These are phyloP conservation scores for Hemicordylus capensis DNA, from an alignment of 2,113 vertebrate species.

Conservation along the genomic window DNA sequence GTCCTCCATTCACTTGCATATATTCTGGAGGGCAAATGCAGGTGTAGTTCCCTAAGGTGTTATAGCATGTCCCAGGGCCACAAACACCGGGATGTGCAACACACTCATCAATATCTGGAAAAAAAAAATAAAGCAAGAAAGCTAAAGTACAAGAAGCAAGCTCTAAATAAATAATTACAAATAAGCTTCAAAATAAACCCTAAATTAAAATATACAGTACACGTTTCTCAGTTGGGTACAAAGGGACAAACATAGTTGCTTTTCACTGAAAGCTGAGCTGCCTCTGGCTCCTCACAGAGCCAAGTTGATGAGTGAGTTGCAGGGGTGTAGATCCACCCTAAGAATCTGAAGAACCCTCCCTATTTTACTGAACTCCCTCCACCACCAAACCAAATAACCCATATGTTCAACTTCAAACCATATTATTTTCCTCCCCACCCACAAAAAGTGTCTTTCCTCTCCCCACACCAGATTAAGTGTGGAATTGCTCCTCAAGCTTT, in stretches of 20 bases:
- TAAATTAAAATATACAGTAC: too few species aligned
- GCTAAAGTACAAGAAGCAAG: neutral
- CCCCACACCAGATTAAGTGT: too few species aligned
- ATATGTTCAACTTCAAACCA: too few species aligned
- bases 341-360: too few species aligned
- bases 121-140: neutral
- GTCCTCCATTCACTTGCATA: constrained; percentile 85
- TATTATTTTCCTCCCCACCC: too few species aligned
- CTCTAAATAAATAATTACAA: neutral
- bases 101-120: constrained; percentile 84
- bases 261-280: neutral
- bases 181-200: rapidly evolving
- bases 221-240: neutral
- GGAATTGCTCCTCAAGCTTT: too few species aligned
- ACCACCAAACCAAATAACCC: too few species aligned
- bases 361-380: too few species aligned
- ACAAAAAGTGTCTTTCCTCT: too few species aligned
- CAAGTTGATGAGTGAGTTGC: neutral
- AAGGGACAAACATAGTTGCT: neutral
- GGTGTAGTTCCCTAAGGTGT: constrained; percentile 87
- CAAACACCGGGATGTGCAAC: constrained; percentile 80
- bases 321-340: too few species aligned
- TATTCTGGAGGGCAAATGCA: constrained; percentile 87
- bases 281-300: neutral
- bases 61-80: constrained; percentile 86